Base-by-base conservation (phyloP, 2,888 invertebrate genomes). In the Bellardia pandia region DNA sequence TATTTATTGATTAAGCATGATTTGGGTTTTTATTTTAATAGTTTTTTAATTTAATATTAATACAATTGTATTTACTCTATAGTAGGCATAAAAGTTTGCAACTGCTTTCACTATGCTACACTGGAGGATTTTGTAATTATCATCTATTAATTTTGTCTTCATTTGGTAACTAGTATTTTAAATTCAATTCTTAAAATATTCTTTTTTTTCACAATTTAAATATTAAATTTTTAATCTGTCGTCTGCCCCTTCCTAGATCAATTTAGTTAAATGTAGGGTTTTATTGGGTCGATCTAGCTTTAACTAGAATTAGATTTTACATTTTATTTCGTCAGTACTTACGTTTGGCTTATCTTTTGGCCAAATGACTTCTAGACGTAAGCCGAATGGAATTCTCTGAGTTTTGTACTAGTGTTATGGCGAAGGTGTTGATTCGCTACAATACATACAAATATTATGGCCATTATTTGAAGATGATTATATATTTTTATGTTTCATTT, bases 401-500 rank as follows among this genome's bases (percentile, higher is more conserved):
- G 30, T 33, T 33, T 60, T n/a, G 2, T 23, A 56, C 56, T 3
- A 45, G 1, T 0, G 5, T 37, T 1, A 45, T 8, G 9, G 8
- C 0, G 23, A 0, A 51, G 51, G 51, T 51, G 51, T 51, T 51
- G 9, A 11, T 45, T 45, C 13, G n/a, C n/a, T 51, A n/a, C n/a
- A n/a, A n/a, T 7, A n/a, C 51, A 56, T 56, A 56, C 16, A 56
- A 23, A 56, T 23, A 23, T 56, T 16, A 56, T 56, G 56, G 9
- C 56, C 23, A 23, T 56, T 23, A 56, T 56, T 56, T 56, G 3
- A 56, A 56, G 56, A 56, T 56, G 23, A 56, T 56, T 56, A 23
- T 56, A 56, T 11, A 56, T 23, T 56, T 56, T 56, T 56, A 56
- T 56, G 56, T 56, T 56, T 56, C 23, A 23, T 3, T 56, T 56